phyloP scores from a whole-genome alignment of 64 coral and sea anemone genomes.

The Actinia equina region DNA sequence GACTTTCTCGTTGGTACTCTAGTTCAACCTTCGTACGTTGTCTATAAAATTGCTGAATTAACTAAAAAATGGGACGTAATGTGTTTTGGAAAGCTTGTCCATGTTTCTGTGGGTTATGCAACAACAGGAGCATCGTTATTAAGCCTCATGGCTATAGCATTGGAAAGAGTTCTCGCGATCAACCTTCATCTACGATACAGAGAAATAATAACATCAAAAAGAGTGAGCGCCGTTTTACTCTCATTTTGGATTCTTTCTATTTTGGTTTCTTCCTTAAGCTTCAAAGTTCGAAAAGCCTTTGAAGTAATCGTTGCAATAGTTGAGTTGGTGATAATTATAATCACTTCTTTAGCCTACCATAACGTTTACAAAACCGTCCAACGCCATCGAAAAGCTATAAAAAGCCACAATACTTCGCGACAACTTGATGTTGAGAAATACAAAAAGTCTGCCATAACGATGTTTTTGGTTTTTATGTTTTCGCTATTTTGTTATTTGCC shows the following conservation, averaged over 20 bases:
- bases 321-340: not conserved
- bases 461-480: slow-evolving; percentile 16
- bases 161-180: slow-evolving; percentile 31
- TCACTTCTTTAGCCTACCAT: not conserved
- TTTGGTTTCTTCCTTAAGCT: not conserved
- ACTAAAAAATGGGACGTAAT: not conserved
- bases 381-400: not conserved
- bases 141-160: slow-evolving; percentile 10
- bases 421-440: not conserved
- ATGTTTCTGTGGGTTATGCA: slow-evolving; percentile 1
- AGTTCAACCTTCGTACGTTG: slow-evolving; percentile 1
- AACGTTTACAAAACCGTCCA: slow-evolving; percentile 13
- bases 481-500: not conserved
- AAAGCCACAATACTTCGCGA: not conserved
- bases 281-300: not conserved
- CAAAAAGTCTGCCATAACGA: not conserved
- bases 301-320: not conserved
- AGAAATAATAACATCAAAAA: not conserved
- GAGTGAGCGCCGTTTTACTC: not conserved
- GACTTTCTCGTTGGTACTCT: slow-evolving; percentile 19
- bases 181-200: slow-evolving; percentile 29
- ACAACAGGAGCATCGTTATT: slow-evolving; percentile 31
- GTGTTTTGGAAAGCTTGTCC: not conserved
- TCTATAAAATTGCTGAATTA: not conserved
- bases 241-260: not conserved